A percentile compares a stretch with the other conserved stretches of the same genome.
These are phyloP conservation scores for Amphiprion percula DNA, from an alignment of 2,113 vertebrate species.

Conservation along the genomic window DNA sequence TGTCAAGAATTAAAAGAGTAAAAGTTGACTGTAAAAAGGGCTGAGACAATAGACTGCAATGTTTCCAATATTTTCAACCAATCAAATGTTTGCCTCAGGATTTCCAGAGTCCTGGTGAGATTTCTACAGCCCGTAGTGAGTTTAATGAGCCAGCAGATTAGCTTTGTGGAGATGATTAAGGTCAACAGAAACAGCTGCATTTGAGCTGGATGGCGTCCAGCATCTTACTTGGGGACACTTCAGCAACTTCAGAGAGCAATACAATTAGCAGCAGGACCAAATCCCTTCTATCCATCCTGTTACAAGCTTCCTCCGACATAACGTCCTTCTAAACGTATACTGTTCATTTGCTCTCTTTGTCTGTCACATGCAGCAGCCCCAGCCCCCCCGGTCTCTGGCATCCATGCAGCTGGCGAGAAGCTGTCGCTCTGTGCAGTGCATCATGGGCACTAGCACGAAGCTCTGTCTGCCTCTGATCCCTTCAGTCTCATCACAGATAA, in stretches of 20 bases:
- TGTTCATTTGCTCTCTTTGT: conserved; percentile 10
- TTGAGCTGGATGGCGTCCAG: background rate
- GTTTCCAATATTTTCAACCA: background rate
- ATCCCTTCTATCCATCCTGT: background rate
- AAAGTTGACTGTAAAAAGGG: too few relatives aligned
- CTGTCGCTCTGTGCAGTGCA: conserved; percentile 48
- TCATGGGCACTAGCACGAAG: conserved; percentile 61
- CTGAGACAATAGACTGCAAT: too few relatives aligned
- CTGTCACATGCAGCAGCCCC: background rate
- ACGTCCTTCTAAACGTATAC: background rate
- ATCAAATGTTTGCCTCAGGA: conserved; percentile 27
- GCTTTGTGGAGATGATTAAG: conserved; percentile 37
- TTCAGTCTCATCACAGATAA: conserved; percentile 62
- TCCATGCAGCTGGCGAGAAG: conserved; percentile 56
- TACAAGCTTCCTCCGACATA: background rate
- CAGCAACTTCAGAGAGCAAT: conserved; percentile 4
- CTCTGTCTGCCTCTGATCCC: conserved; percentile 67
- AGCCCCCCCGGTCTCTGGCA: conserved; percentile 11
- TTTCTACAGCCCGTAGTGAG: background rate
- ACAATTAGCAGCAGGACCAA: background rate
- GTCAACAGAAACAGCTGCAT: conserved; percentile 18
- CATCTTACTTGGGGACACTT: background rate
- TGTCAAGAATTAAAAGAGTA: too few relatives aligned
- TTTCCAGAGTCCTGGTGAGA: conserved; percentile 26
- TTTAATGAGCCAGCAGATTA: conserved; percentile 25